Conservation (phyloP, 2,797 vertebrate species). For the Siniperca undulata region DNA sequence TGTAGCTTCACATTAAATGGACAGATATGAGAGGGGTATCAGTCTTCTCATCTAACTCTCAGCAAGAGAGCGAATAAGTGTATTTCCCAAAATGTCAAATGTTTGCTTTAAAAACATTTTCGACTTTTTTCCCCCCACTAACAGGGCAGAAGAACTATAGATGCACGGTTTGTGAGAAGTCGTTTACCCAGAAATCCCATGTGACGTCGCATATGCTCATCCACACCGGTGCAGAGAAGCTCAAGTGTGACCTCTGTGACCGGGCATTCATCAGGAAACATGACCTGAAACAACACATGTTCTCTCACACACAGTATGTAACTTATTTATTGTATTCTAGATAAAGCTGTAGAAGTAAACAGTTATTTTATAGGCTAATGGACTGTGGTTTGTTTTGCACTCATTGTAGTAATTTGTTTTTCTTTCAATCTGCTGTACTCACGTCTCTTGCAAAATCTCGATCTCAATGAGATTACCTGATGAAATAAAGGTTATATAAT, state of each 20-base stretch:
- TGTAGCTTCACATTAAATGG: background rate
- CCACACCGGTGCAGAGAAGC: conserved; percentile 95
- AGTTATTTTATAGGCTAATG: background rate
- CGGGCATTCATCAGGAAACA: conserved; percentile 96
- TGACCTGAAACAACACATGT: conserved; percentile 96
- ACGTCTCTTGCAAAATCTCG: background rate
- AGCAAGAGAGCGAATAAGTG: background rate
- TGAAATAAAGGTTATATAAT: background rate
- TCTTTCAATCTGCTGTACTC: background rate
- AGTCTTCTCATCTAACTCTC: background rate
- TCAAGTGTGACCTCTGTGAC: conserved; percentile 97
- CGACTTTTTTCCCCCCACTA: background rate
- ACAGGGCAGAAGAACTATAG: conserved; percentile 98
- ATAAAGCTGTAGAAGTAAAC: background rate
- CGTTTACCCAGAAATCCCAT: conserved; percentile 97
- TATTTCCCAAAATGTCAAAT: background rate
- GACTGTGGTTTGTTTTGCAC: background rate
- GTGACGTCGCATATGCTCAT: conserved; percentile 97
- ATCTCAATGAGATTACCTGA: background rate
- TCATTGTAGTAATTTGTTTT: background rate
- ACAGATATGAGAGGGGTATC: background rate
- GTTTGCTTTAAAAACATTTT: background rate
- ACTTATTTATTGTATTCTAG: background rate
- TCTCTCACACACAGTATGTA: conserved; percentile 95
- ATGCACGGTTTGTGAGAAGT: conserved; percentile 94